Evolutionary conservation across 2,888 invertebrate species (phyloP), one percentile per base, ranked within the genome.

Genomic region (Calameuta pallipes): DNA sequence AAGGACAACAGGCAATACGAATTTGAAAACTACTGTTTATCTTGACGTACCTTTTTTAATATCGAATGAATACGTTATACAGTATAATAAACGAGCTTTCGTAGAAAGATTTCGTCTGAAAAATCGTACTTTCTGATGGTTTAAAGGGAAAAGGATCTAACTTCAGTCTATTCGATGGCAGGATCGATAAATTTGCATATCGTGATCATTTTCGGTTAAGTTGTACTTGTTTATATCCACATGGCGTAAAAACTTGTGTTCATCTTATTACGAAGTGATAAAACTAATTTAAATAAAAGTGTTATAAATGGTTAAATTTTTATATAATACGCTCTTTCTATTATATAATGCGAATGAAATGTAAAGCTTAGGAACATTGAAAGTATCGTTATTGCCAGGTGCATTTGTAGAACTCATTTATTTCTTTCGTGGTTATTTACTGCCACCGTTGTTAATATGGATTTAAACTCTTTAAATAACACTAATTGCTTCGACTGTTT

Each of bases 371-470:
- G 80, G 84, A 71, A 56, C 56, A 0, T 73, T 90, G 1, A 74
- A 88, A 71, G 73, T 90, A 3, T 90, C 90, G 0, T n/a, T 75
- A 33, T 80, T 80, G 4, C 86, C 86, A 1, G 82, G 81, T 3
- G 87, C 56, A 23, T 23, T 56, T 87, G 86, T 78, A 35, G 73
- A 23, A n/a, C 41, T n/a, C 76, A 73, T 1, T 78, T 78, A 23
- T 87, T 90, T 77, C 90, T 90, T 0, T 78, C 74, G 1, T 91
- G 90, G 90, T 73, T 90, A 36, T 81, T 90, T 0, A 81, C 79
- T 41, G 80, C 85, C 0, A 79, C 78, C 1, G 89, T 84, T 34
- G 81, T 80, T 0, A 80, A 84, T 9, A 80, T 91, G 3, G 56
- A 23, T 23, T 56, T 23, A 23, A 56, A 56, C 23, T 23, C 81